These are phyloP conservation scores for Puffinus mauretanicus DNA, from an alignment of 2,113 vertebrate species.

Conservation along the genomic window DNA sequence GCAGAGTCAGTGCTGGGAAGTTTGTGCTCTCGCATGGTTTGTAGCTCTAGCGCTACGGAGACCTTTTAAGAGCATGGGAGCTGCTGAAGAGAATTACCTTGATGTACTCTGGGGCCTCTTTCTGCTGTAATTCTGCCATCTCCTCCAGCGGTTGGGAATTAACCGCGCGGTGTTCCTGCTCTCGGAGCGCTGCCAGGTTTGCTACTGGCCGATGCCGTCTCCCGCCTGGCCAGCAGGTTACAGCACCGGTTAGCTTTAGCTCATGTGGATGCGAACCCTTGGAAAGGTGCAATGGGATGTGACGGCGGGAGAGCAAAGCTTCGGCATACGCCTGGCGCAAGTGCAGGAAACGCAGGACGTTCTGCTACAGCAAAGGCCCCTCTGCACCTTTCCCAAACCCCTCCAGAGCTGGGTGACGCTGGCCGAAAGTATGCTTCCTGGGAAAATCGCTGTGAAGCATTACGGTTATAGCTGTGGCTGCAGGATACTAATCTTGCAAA, in stretches of 20 bases:
- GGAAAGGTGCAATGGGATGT: background rate
- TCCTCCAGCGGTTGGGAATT: background rate
- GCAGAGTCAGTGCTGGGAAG: background rate
- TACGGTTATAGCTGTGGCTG: background rate
- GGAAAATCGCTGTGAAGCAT: background rate
- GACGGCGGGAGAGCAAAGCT: background rate
- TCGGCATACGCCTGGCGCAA: accelerated
- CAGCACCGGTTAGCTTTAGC: background rate
- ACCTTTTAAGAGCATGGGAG: background rate
- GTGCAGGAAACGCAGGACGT: accelerated
- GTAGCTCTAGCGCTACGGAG: background rate
- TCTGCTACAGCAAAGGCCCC: background rate
- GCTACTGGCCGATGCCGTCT: background rate
- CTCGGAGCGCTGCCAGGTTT: accelerated
- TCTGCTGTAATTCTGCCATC: background rate
- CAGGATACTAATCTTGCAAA: background rate
- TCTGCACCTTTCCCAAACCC: background rate
- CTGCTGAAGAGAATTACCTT: background rate
- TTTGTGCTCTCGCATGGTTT: background rate
- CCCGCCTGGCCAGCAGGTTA: background rate
- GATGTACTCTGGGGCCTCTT: background rate
- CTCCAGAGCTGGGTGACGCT: background rate
- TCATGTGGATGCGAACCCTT: accelerated
- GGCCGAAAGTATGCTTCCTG: background rate
- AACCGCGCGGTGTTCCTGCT: accelerated